These are phyloP conservation scores for Zeugodacus cucurbitae DNA, from an alignment of 1,140 invertebrate species.

Conservation along the genomic window DNA sequence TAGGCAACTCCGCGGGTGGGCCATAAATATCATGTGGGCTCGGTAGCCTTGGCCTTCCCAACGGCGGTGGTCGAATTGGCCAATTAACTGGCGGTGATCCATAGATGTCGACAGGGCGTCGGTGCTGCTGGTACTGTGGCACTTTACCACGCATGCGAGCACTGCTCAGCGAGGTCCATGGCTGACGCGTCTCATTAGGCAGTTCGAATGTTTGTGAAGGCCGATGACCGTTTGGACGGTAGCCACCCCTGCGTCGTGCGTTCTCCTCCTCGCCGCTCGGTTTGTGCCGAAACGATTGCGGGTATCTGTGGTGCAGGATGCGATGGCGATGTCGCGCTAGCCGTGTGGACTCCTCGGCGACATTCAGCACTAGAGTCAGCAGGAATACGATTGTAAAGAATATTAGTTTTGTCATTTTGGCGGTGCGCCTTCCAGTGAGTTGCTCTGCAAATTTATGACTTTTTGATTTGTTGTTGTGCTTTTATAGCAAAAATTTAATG, in stretches of 20 bases:
- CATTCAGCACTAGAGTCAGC: not conserved
- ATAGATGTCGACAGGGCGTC: not conserved
- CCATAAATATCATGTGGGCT: not conserved
- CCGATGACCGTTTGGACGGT: not conserved
- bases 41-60: not conserved
- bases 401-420: not conserved
- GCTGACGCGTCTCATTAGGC: not conserved
- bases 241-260: not conserved
- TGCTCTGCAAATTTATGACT: not conserved
- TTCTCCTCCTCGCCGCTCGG: not conserved
- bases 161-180: not conserved
- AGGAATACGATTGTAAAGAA: not conserved
- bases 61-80: not conserved
- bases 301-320: not conserved
- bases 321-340: not conserved
- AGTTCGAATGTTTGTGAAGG: not conserved
- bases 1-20: not conserved
- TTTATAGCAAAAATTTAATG: not conserved
- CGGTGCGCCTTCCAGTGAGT: not conserved
- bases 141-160: not conserved
- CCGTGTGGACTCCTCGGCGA: not conserved
- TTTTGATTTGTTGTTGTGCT: slow-evolving; percentile 4
- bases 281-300: not conserved
- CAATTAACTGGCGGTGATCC: slow-evolving; percentile 9
- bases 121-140: not conserved